Evolutionary conservation across 2,888 invertebrate species (phyloP).

Genomic region (Cephus pygmeus): DNA sequence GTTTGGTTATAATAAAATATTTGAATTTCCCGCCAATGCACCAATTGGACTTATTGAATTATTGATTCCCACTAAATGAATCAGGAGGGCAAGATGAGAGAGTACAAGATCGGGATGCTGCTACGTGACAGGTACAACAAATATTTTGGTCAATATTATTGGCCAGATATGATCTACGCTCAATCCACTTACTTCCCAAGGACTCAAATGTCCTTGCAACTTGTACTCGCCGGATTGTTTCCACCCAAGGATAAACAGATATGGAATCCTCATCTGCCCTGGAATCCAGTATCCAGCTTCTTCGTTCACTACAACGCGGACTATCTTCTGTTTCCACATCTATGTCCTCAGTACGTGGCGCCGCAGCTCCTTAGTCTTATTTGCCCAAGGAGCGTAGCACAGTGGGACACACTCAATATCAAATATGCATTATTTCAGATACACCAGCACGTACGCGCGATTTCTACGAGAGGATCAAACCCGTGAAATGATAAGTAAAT

Average conservation of each 20-base stretch:
- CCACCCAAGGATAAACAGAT: slow-evolving; percentile 61
- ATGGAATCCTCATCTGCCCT: slow-evolving; percentile 65
- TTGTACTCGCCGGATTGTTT: slow-evolving; percentile 68
- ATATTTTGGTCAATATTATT: slow-evolving; percentile 55
- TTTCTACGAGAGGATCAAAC: slow-evolving; percentile 44
- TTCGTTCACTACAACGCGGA: slow-evolving; percentile 64
- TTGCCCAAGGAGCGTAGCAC: neutral
- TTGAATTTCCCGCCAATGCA: neutral
- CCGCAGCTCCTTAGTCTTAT: neutral
- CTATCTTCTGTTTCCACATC: slow-evolving; percentile 51
- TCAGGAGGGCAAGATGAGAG: slow-evolving; percentile 56
- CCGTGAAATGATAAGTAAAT: slow-evolving; percentile 53
- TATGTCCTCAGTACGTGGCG: slow-evolving; percentile 49
- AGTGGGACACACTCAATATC: neutral
- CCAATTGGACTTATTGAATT: no score
- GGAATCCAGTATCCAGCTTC: slow-evolving; percentile 71
- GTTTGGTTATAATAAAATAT: neutral
- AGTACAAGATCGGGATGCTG: slow-evolving; percentile 57
- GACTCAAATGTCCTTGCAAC: slow-evolving; percentile 70
- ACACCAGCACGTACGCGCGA: slow-evolving; percentile 47
- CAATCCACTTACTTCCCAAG: slow-evolving; percentile 68
- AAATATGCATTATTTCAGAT: slow-evolving; percentile 33
- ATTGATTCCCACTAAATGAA: neutral
- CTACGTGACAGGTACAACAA: slow-evolving; percentile 52
- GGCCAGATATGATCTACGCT: slow-evolving; percentile 52